Conservation (phyloP, 2,797 vertebrate species). For the Rhabdophis nuchalis region DNA sequence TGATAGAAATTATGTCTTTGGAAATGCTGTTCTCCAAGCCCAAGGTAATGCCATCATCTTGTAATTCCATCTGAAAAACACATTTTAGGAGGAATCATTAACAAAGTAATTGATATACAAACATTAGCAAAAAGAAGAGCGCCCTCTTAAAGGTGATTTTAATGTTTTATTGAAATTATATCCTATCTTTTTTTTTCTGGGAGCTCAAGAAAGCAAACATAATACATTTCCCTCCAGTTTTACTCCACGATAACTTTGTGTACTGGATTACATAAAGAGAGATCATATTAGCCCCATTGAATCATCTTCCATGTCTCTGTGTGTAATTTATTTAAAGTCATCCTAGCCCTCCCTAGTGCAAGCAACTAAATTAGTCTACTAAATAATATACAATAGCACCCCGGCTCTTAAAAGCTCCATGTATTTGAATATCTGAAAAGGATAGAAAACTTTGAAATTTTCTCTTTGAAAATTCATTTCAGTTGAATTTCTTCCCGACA, state of each 20-base stretch:
- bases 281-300: neutral
- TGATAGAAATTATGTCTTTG: conserved; percentile 94
- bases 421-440: neutral
- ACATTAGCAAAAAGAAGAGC: neutral
- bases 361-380: neutral
- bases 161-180: neutral
- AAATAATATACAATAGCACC: neutral
- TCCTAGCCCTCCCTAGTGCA: neutral
- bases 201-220: neutral
- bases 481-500: neutral
- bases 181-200: neutral
- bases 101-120: neutral
- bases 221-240: neutral
- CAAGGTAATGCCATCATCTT: conserved; percentile 93
- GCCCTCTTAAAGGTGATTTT: neutral
- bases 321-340: neutral
- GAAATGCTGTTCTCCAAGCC: conserved; percentile 93
- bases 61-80: conserved; percentile 92
- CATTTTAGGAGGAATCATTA: neutral
- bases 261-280: neutral
- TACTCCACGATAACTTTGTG: neutral
- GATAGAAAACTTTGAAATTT: neutral
- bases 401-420: neutral
- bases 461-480: neutral
- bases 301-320: neutral